A percentile compares a stretch with the other conserved stretches of the same genome.
Evolutionary conservation across 1,140 invertebrate genomes (phyloP).

Genomic region (Holcopasites calliopsidis): DNA sequence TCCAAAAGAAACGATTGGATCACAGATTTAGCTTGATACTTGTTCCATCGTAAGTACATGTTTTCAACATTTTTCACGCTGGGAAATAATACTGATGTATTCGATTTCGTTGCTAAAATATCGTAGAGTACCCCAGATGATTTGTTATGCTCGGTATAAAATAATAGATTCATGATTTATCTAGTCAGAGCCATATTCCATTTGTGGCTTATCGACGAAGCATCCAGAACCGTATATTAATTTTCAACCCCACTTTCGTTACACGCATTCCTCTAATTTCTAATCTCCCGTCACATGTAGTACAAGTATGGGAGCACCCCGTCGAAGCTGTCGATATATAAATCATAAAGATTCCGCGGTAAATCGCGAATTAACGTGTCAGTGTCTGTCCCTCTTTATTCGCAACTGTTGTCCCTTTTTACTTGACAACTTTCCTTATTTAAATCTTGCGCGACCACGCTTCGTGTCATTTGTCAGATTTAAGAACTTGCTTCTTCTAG

Average conservation of each 20-base stretch:
- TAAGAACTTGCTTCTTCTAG: neutral
- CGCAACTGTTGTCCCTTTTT: neutral
- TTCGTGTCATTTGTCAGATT: neutral
- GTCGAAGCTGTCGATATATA: neutral
- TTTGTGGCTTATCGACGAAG: neutral
- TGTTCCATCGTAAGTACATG: too few species aligned
- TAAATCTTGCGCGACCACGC: neutral
- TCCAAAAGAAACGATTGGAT: too few species aligned
- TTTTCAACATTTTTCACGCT: too few species aligned
- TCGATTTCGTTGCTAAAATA: too few species aligned
- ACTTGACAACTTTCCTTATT: neutral
- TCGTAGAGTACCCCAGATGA: too few species aligned
- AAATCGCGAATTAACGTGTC: too few species aligned
- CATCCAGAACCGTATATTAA: neutral
- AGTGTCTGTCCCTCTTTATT: neutral
- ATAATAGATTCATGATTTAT: constrained; percentile 12
- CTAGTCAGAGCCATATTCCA: neutral
- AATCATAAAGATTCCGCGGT: constrained; percentile 16
- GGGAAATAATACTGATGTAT: too few species aligned
- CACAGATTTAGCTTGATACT: too few species aligned
- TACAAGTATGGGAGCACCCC: neutral
- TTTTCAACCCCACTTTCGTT: neutral
- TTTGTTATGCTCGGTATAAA: neutral
- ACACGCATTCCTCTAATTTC: neutral
- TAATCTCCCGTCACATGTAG: neutral